Evolutionary conservation across 35 echinoderm and acorn worm species (phyloP), one percentile per base, ranked within the genome.

Genomic region (Patiria miniata): DNA sequence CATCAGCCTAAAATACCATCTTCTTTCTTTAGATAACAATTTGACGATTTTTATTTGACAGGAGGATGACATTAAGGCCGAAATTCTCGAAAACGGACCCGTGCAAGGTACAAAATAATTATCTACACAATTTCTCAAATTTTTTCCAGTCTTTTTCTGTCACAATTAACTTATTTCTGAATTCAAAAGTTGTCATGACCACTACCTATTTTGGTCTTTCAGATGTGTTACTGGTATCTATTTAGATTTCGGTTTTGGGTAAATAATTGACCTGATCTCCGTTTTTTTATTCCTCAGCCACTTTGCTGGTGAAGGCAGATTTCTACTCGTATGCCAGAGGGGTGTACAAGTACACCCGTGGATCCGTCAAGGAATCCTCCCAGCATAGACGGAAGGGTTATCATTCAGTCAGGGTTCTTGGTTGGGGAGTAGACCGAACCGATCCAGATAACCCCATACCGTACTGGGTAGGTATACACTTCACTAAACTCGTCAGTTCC

Each of bases 81-180:
- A 99, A 90, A 92, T 99, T 78, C 79, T 99, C 61, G 87, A 82
- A 56, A 99, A 99, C 80, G 96, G 96, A 36, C 96, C 96, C 18
- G 92, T 99, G 39, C 96, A 99, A 94, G 96, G 96, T 99, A 86
- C 68, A 34, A 19, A n/a, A n/a, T n/a, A n/a, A n/a, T n/a, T n/a
- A n/a, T n/a, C n/a, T n/a, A n/a, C n/a, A n/a, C n/a, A n/a, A n/a
- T n/a, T n/a, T n/a, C n/a, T n/a, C n/a, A n/a, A n/a, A n/a, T n/a
- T n/a, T n/a, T n/a, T n/a, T n/a, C n/a, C n/a, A n/a, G n/a, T n/a
- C n/a, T n/a, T n/a, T n/a, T n/a, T n/a, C n/a, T n/a, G n/a, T n/a
- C n/a, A n/a, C n/a, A n/a, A n/a, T n/a, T n/a, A n/a, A n/a, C n/a
- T n/a, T n/a, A n/a, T n/a, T n/a, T n/a, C n/a, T n/a, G n/a, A n/a